Percentiles rank a stretch among this genome's conserved stretches.
Evolutionary conservation across 2,888 invertebrate species (phyloP).

Genomic region (Ormyrus nitidulus): DNA sequence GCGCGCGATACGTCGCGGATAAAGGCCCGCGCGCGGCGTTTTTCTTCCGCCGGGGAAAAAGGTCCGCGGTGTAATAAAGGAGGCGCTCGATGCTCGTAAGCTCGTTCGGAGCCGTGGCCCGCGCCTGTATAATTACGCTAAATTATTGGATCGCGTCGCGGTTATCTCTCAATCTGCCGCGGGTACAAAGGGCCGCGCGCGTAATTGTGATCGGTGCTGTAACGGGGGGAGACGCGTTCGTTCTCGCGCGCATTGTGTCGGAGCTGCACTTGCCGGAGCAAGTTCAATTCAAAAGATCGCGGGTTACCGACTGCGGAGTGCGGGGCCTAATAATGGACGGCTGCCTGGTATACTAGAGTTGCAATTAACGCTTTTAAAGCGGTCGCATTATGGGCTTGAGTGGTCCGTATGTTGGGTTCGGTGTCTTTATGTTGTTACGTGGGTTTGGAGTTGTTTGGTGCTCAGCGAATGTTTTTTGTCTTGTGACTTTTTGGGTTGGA

Average conservation of each 20-base stretch:
- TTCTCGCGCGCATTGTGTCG: background rate
- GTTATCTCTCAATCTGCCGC: constrained; percentile 70
- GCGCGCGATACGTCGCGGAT: constrained; percentile 32
- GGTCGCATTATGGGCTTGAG: too few species aligned
- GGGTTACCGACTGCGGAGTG: background rate
- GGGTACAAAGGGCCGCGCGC: constrained; percentile 25
- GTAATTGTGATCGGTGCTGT: constrained; percentile 40
- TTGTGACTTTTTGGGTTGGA: too few species aligned
- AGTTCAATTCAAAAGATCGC: constrained; percentile 23
- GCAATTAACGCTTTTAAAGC: too few species aligned
- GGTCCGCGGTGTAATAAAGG: background rate
- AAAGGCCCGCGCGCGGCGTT: background rate
- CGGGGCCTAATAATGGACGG: constrained; percentile 25
- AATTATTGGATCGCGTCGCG: constrained; percentile 68
- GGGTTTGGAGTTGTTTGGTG: too few species aligned
- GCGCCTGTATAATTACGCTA: constrained; percentile 65
- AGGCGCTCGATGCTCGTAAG: too few species aligned
- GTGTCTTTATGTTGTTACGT: too few species aligned
- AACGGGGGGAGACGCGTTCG: constrained; percentile 11
- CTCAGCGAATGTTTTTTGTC: too few species aligned
- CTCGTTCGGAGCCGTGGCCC: too few species aligned
- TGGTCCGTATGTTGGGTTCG: too few species aligned
- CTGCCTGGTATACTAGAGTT: background rate
- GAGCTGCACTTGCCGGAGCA: too few species aligned
- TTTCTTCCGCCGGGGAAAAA: background rate